These are phyloP conservation scores for Borostomias antarcticus DNA, from an alignment of 2,797 vertebrate genomes.

Conservation along the genomic window DNA sequence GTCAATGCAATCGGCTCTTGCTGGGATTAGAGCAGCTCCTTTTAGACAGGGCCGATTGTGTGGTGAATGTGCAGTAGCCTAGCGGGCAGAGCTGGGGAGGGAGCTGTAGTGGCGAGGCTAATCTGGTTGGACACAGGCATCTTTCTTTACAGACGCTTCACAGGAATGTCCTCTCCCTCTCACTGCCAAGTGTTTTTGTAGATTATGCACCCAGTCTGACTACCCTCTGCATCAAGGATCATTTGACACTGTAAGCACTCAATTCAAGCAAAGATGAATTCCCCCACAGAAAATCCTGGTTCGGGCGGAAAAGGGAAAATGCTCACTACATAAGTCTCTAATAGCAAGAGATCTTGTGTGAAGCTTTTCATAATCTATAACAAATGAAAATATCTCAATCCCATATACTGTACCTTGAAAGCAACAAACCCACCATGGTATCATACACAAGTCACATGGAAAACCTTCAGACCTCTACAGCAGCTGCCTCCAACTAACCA, in stretches of 20 bases:
- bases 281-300: background rate
- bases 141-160: slow-evolving; percentile 59
- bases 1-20: slow-evolving; percentile 65
- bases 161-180: slow-evolving; percentile 54
- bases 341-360: too few relatives aligned
- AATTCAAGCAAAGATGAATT: slow-evolving; percentile 22
- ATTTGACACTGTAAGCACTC: slow-evolving; percentile 22
- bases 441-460: slow-evolving; percentile 27
- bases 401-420: slow-evolving; percentile 1
- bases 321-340: too few relatives aligned
- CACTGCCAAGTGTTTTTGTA: slow-evolving; percentile 33
- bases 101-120: slow-evolving; percentile 55
- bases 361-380: slow-evolving; percentile 6
- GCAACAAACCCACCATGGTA: background rate
- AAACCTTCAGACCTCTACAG: slow-evolving; percentile 28
- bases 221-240: slow-evolving; percentile 18
- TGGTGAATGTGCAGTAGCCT: slow-evolving; percentile 57
- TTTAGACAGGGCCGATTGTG: slow-evolving; percentile 67
- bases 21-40: slow-evolving; percentile 68
- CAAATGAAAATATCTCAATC: slow-evolving; percentile 5
- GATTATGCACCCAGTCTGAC: slow-evolving; percentile 33
- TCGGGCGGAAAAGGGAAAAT: background rate
- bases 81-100: slow-evolving; percentile 48
- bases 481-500: slow-evolving; percentile 21
- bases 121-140: slow-evolving; percentile 65